Base-by-base conservation (phyloP, 2,113 vertebrate genomes). In the Alligator sinensis region DNA sequence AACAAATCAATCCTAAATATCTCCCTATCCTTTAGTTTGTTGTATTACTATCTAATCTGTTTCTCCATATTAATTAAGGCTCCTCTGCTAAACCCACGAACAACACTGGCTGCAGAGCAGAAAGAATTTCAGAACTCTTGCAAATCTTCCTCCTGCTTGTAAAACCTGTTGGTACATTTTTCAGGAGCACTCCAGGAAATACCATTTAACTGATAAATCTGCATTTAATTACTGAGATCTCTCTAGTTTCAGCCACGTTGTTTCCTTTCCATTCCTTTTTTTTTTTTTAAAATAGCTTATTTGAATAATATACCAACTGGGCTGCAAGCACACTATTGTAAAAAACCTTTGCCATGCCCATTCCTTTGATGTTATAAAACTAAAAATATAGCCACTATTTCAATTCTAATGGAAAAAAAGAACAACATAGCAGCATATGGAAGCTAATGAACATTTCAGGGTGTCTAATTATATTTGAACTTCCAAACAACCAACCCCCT, bases 61-160 rank as follows among this genome's bases (percentile, higher is more conserved):
- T 47, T 47, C 47, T 47, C 6, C 47, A 47, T 47, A 47, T 47
- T 47, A 47, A 47, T 47, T 47, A 47, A 47, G 47, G 47, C 47
- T 47, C 47, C 47, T 9, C 47, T 47, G 47, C 47, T 47, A 47
- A 47, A 47, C 47, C 47, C 47, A 47, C 9, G 8, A 47, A 47
- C 47, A 47, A 47, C 47, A 47, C 47, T 47, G 47, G 6, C 75
- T 96, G 82, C 77, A 70, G 92, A 28, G 63, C 75, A 59, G 74
- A 86, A 83, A 90, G 76, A 55, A 78, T 94, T 91, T 82, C 79
- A 76, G 87, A 95, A 34, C 68, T 82, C 59, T 59, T 95, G 66
- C 80, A 95, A 82, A 96, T 93, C 68, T 92, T 90, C 58, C 64
- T 34, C 77, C 63, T 82, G 70, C 92, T 95, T 95, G 96, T 95